Conservation (phyloP, 2,113 vertebrate species). For the Vireo altiloquus region DNA sequence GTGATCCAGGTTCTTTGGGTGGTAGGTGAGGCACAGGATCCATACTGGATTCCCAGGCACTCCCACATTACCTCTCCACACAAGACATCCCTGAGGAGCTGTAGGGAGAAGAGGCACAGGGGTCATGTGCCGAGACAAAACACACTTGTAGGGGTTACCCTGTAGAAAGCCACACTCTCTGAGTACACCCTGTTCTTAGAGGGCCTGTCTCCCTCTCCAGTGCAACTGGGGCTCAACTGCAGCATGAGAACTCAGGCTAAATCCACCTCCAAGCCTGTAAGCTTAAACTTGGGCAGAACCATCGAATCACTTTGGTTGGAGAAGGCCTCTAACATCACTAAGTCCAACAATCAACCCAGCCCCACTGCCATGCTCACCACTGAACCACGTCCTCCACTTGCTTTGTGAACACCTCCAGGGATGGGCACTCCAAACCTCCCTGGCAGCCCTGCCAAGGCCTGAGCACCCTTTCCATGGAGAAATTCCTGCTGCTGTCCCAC, state of each 20-base stretch:
- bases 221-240: not conserved
- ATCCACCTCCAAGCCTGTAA: not conserved
- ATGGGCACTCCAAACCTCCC: not conserved
- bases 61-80: not conserved
- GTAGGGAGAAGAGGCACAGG: not conserved
- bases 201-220: not conserved
- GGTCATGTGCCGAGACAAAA: not conserved
- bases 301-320: accelerated
- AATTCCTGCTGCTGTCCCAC: too few relatives aligned
- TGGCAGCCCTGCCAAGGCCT: not conserved
- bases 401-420: not conserved
- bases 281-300: not conserved
- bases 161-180: accelerated
- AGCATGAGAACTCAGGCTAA: not conserved
- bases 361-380: too few relatives aligned
- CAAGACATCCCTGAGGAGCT: not conserved
- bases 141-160: not conserved
- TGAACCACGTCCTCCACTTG: too few relatives aligned
- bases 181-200: not conserved
- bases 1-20: not conserved
- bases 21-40: not conserved
- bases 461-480: not conserved
- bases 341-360: not conserved
- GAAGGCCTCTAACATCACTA: not conserved
- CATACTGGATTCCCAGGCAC: not conserved